phyloP scores from a whole-genome alignment of 1,140 invertebrate genomes.

The Drosophila takahashii region DNA sequence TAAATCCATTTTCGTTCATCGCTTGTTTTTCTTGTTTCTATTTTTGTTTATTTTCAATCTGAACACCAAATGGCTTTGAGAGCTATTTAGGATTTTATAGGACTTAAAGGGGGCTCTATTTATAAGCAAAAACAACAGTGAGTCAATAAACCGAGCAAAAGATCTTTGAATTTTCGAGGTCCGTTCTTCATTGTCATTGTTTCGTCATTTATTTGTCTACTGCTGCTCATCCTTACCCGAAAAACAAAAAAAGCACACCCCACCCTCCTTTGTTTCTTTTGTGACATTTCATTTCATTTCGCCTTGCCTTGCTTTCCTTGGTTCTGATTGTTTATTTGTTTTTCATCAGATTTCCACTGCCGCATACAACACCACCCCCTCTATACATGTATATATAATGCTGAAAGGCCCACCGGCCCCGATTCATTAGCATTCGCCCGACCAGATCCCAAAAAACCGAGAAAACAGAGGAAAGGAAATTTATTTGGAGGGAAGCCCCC shows the following conservation, averaged over 20 bases:
- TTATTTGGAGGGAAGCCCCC: constrained; percentile 26
- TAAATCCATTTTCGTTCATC: not conserved
- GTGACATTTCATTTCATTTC: constrained; percentile 36
- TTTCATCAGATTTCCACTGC: constrained; percentile 62
- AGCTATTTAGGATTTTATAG: not conserved
- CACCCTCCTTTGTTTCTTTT: constrained; percentile 26
- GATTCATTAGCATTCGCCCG: constrained; percentile 68
- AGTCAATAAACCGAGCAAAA: not conserved
- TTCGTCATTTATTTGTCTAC: constrained; percentile 22
- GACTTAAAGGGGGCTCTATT: not conserved
- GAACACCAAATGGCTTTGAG: not conserved
- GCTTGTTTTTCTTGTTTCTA: no score
- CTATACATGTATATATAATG: not conserved
- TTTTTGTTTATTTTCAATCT: not conserved
- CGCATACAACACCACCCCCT: not conserved
- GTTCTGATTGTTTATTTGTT: constrained; percentile 68
- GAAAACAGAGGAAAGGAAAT: constrained; percentile 5
- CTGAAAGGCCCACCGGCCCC: constrained; percentile 7
- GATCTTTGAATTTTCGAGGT: not conserved
- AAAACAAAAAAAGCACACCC: not conserved
- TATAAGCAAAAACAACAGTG: not conserved
- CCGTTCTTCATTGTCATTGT: constrained; percentile 7
- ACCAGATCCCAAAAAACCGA: constrained; percentile 4
- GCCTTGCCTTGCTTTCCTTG: constrained; percentile 18
- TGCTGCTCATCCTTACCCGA: not conserved